A percentile compares a stretch with the other conserved stretches of the same genome.
Conservation (phyloP, 1,140 invertebrate species). For the Drosophila repletoides region DNA sequence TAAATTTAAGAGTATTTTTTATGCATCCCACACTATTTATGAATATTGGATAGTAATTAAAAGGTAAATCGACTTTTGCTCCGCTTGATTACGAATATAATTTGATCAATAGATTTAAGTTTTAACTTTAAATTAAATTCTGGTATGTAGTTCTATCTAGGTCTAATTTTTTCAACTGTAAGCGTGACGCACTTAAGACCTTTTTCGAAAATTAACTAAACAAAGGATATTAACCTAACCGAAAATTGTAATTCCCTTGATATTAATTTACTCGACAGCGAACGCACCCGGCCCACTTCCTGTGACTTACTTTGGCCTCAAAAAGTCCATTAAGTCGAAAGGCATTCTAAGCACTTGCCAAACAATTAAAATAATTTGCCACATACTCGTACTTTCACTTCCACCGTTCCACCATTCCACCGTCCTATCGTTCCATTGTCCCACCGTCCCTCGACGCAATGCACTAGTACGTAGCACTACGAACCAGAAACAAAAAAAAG, state of each 20-base stretch:
- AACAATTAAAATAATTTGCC: slow-evolving; percentile 79
- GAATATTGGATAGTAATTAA: slow-evolving; percentile 67
- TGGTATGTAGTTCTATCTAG: neutral
- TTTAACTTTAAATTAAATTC: too few species aligned
- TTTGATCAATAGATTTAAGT: slow-evolving; percentile 56
- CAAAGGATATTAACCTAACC: slow-evolving; percentile 73
- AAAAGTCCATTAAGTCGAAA: slow-evolving; percentile 69
- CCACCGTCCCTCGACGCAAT: slow-evolving; percentile 58
- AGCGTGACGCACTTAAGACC: slow-evolving; percentile 39
- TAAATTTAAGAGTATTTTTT: slow-evolving; percentile 49
- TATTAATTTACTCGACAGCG: slow-evolving; percentile 64
- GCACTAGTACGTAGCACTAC: slow-evolving; percentile 35
- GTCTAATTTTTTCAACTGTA: neutral
- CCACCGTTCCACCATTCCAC: too few species aligned
- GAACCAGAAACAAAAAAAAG: slow-evolving; percentile 2
- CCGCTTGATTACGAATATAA: slow-evolving; percentile 54
- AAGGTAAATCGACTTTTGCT: slow-evolving; percentile 58
- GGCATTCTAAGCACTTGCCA: slow-evolving; percentile 74
- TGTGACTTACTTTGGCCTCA: neutral
- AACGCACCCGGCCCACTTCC: slow-evolving; percentile 38
- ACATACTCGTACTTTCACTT: too few species aligned
- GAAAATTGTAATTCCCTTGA: slow-evolving; percentile 63
- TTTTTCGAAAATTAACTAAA: slow-evolving; percentile 71
- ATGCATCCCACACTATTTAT: slow-evolving; percentile 38
- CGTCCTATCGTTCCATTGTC: too few species aligned